These are phyloP conservation scores for Amblyraja radiata DNA, from an alignment of 2,797 vertebrate species.

Conservation along the genomic window DNA sequence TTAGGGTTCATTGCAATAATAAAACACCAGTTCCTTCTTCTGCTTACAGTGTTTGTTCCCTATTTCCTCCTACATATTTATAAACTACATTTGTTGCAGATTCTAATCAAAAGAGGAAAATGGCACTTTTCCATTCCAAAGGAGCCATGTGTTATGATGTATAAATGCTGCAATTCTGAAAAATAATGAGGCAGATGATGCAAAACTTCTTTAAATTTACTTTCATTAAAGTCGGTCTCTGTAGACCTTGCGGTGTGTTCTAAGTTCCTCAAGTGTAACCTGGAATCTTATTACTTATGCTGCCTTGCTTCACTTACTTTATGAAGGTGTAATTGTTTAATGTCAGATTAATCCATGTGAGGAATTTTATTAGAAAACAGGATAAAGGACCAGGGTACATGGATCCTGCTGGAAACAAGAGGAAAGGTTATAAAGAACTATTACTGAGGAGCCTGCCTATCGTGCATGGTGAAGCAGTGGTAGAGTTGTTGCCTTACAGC, in stretches of 20 bases:
- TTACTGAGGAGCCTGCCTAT: background rate
- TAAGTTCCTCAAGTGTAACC: background rate
- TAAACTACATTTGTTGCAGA: too few species aligned
- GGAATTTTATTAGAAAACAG: background rate
- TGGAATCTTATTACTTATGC: background rate
- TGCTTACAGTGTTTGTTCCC: background rate
- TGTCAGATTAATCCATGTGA: background rate
- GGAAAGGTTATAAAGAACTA: background rate
- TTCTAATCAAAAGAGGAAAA: too few species aligned
- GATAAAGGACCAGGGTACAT: background rate
- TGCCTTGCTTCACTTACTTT: background rate
- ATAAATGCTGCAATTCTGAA: background rate
- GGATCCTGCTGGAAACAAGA: background rate
- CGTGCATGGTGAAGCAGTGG: too few species aligned
- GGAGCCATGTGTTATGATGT: background rate
- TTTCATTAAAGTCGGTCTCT: background rate
- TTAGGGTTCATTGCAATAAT: background rate
- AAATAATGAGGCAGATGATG: background rate
- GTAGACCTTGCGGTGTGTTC: background rate
- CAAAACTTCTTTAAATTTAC: background rate
- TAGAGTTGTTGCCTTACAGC: too few species aligned
- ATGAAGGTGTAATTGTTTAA: background rate
- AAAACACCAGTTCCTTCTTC: background rate
- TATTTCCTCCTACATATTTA: too few species aligned
- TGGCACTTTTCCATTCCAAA: too few species aligned